Evolutionary conservation across 1,140 invertebrate species (phyloP), one percentile per base, ranked within the genome.

Genomic region (Microplitis mediator): DNA sequence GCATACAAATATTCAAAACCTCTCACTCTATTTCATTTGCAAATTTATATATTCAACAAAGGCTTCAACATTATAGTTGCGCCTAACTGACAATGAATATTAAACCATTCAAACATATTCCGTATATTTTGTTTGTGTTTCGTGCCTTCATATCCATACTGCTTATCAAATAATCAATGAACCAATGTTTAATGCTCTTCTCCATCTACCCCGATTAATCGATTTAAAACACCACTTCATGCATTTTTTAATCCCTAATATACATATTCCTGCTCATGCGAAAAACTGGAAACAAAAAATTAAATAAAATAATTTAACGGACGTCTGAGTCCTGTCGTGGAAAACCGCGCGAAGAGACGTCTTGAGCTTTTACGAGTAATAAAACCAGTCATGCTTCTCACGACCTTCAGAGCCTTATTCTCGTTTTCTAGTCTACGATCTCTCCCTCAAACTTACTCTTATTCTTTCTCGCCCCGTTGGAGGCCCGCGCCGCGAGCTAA

Each of bases 341-440:
- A 75, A 69, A 50, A 69, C 64, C 51, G 63, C 34, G 69, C 34
- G 50, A 56, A 70, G 51, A 81, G 79, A 82, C 80, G 81, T 84
- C 80, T 83, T 74, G 76, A 81, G 81, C 80, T 84, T 85, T 86
- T 86, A 86, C 81, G 85, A 87, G 82, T 86, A 83, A 82, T 86
- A 87, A 86, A 87, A 79, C 76, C 81, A 82, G 74, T 83, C 84
- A 80, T 85, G 83, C 82, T 82, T 85, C 83, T 85, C 83, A 84
- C 81, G 77, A 82, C 71, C 66, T 75, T 74, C 75, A 75, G 73
- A 45, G 4, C 39, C 6, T 45, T 45, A 45, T 45, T 69, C 62
- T 65, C 72, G 63, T 68, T 58, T 71, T 60, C 50, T 65, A 45
- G 60, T 52, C 45, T 77, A 75, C 72, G 23, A 54, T 70, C 69